Conservation (phyloP, 2,797 vertebrate genomes). For the Acrocephalus scirpaceus region DNA sequence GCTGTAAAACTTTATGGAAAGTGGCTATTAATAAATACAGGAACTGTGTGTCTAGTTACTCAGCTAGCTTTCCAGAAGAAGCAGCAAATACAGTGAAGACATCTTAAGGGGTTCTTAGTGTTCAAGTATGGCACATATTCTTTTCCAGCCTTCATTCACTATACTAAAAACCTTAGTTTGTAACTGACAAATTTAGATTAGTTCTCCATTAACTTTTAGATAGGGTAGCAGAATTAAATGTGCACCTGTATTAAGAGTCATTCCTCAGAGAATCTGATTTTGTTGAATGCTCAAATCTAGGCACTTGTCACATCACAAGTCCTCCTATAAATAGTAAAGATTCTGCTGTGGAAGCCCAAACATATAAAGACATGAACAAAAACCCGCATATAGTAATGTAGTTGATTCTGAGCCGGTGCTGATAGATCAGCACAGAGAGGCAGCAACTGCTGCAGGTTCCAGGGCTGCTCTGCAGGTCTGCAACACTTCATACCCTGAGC, state of each 20-base stretch:
- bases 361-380: background rate
- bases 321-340: background rate
- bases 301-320: background rate
- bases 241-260: background rate
- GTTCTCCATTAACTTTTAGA: background rate
- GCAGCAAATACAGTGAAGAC: background rate
- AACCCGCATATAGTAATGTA: background rate
- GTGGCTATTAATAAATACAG: background rate
- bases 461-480: background rate
- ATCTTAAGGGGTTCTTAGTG: background rate
- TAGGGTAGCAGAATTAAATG: background rate
- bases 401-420: background rate
- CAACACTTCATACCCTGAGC: background rate
- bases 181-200: background rate
- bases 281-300: background rate
- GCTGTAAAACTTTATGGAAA: background rate
- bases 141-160: background rate
- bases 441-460: background rate
- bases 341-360: background rate
- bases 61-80: background rate
- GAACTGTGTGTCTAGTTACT: background rate
- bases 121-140: background rate
- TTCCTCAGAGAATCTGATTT: background rate
- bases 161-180: background rate
- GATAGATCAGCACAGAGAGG: background rate